Base-by-base conservation (phyloP, 2,888 invertebrate species). In the Caenorhabditis uteleia region DNA sequence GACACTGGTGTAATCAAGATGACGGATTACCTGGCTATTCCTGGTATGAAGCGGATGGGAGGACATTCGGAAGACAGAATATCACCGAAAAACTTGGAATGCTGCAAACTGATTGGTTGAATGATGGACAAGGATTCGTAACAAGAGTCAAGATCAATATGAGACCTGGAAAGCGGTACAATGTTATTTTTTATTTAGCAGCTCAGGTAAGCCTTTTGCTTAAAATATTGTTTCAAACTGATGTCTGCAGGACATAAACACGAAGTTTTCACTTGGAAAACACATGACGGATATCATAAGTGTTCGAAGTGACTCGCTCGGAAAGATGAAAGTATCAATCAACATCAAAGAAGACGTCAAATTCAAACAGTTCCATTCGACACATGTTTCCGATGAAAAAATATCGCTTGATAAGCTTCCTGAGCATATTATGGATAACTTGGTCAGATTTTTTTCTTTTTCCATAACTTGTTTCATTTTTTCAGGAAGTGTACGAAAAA, bases 1-100 rank as follows among this genome's bases (percentile, higher is more conserved):
- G 93, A 69, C 94, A 95, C 84, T 92, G 92, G 91, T 95, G 95
- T 83, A 91, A 93, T 57, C 92, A 93, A 84, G 88, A 89, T 26
- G 94, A 95, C 82, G 88, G 89, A 74, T 84, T 94, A 38, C 88
- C 89, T 4, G 88, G 89, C 38, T 90, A 93, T 82, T 91, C 92
- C 0, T 98, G 98, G 98, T 84, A 89, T 5, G 89, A 91, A 69
- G 97, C 98, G 82, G 95, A 99, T 83, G 95, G 95, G 0, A 87
- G 88, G 33, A 89, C 89, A 7, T 97, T 97, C 85, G 98, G 98
- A 0, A 87, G 91, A 31, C 97, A 98, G 84, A 88, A 70, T 38
- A 62, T 73, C 20, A 48, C 68, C 1, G 68, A 70, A 16, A 36
- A 31, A 34, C 39, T 47, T n/a, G 59, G 45, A 20, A 47, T 42